Percentiles rank a stretch among this genome's conserved stretches.
Evolutionary conservation across 2,888 invertebrate species (phyloP).

Genomic region (Erpobdella octoculata): DNA sequence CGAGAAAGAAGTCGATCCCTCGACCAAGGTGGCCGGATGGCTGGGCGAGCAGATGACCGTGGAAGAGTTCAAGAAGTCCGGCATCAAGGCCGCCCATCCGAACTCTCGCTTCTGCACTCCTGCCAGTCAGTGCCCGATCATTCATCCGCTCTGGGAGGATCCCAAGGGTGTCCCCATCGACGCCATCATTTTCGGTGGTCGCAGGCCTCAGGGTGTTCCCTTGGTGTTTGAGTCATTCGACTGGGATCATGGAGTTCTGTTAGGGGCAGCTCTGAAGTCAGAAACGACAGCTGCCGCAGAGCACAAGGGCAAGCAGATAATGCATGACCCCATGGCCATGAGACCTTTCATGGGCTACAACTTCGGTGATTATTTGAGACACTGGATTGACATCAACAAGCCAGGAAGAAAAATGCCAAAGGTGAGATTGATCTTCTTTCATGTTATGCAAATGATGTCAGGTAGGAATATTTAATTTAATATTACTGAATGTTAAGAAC

Average conservation of each 20-base stretch:
- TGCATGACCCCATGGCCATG: slow-evolving; percentile 48
- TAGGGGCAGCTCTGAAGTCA: slow-evolving; percentile 43
- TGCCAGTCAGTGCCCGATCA: slow-evolving; percentile 41
- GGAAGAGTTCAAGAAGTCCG: slow-evolving; percentile 34
- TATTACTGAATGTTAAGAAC: too few relatives aligned
- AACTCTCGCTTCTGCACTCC: slow-evolving; percentile 42
- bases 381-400: slow-evolving; percentile 40
- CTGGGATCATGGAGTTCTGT: slow-evolving; percentile 48
- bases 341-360: slow-evolving; percentile 47
- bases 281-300: slow-evolving; percentile 46
- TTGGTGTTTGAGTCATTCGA: slow-evolving; percentile 44
- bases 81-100: slow-evolving; percentile 40
- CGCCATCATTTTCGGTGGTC: slow-evolving; percentile 43
- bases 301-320: slow-evolving; percentile 41
- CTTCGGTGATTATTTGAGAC: slow-evolving; percentile 42
- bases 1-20: slow-evolving; percentile 38
- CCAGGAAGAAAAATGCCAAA: slow-evolving; percentile 39
- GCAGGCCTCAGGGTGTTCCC: slow-evolving; percentile 44
- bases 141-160: slow-evolving; percentile 41
- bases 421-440: not conserved
- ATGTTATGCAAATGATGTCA: not conserved
- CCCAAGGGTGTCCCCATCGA: slow-evolving; percentile 43
- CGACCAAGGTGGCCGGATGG: slow-evolving; percentile 36
- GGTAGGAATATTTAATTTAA: too few relatives aligned
- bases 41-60: slow-evolving; percentile 32